These are phyloP conservation scores for Trinorchestia longiramus DNA, from an alignment of 1,140 invertebrate species.

Conservation along the genomic window DNA sequence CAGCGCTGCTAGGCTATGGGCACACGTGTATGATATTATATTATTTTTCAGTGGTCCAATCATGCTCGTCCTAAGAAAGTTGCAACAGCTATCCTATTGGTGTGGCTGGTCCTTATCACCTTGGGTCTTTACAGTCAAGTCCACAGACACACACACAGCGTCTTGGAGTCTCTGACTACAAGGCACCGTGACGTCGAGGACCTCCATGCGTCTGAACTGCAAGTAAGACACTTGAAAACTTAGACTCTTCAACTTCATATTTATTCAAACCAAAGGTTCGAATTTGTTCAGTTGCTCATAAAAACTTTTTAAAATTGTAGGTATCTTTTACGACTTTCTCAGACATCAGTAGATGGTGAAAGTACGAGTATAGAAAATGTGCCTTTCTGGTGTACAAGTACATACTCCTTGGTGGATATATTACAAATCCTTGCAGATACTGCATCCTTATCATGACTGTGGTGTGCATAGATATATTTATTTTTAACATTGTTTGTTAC, in stretches of 20 bases:
- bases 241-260: background rate
- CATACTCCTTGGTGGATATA: background rate
- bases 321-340: background rate
- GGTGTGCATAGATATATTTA: background rate
- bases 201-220: background rate
- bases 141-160: background rate
- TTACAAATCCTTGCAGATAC: background rate
- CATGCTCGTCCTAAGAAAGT: background rate
- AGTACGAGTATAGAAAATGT: background rate
- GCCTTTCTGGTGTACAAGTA: background rate
- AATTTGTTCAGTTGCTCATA: background rate
- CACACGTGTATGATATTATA: background rate
- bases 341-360: background rate
- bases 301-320: background rate
- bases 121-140: background rate
- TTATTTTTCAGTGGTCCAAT: background rate
- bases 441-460: background rate
- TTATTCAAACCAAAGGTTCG: background rate
- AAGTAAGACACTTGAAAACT: background rate
- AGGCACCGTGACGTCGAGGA: background rate
- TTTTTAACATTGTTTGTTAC: background rate
- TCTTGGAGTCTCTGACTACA: background rate
- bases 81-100: background rate
- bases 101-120: background rate
- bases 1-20: background rate